Conservation (phyloP, 1,140 invertebrate species). For the Papilio dardanus region DNA sequence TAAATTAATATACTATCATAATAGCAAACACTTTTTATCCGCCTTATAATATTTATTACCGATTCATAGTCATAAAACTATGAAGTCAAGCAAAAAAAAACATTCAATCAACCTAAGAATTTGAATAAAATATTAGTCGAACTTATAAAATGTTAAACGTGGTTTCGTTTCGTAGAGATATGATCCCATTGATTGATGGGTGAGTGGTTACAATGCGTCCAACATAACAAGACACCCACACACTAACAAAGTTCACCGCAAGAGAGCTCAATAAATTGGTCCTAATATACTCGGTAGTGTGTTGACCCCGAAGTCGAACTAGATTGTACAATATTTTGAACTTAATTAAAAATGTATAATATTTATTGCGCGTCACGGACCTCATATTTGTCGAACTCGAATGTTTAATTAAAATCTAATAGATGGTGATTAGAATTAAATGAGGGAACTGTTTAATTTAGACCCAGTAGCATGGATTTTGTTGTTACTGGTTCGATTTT, state of each 20-base stretch:
- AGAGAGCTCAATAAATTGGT: constrained; percentile 54
- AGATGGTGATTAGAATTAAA: constrained; percentile 36
- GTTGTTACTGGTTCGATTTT: constrained; percentile 37
- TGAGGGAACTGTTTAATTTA: constrained; percentile 39
- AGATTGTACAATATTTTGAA: constrained; percentile 68
- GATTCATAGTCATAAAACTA: constrained; percentile 58
- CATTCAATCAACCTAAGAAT: constrained; percentile 78
- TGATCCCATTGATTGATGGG: constrained; percentile 82
- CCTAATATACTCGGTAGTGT: constrained; percentile 64
- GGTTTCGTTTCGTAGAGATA: constrained; percentile 70
- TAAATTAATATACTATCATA: constrained; percentile 33
- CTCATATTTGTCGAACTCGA: constrained; percentile 62
- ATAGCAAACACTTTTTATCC: constrained; percentile 59
- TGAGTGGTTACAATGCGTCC: constrained; percentile 49
- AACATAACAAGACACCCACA: constrained; percentile 6
- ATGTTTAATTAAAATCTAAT: constrained; percentile 56
- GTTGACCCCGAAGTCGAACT: constrained; percentile 69
- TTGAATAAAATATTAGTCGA: constrained; percentile 80
- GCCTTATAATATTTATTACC: constrained; percentile 51
- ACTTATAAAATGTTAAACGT: constrained; percentile 73
- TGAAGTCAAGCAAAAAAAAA: constrained; percentile 59
- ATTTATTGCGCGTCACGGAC: constrained; percentile 68
- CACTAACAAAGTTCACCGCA: not conserved
- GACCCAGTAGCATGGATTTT: constrained; percentile 41
- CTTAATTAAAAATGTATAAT: constrained; percentile 78